These are phyloP conservation scores for Cephus runcator DNA, from an alignment of 2,888 invertebrate genomes.

Conservation along the genomic window DNA sequence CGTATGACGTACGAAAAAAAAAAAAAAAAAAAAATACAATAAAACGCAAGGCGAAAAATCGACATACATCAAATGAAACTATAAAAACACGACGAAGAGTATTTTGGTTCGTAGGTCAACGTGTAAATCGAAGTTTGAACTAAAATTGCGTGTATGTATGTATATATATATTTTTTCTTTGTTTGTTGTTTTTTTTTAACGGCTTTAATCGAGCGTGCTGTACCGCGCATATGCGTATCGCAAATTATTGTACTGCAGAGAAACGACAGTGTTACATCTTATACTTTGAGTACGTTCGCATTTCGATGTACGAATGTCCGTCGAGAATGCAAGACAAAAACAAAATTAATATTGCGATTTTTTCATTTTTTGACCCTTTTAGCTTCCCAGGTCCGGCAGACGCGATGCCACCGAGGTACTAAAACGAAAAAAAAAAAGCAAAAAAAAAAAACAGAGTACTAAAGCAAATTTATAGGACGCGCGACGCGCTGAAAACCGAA, in stretches of 20 bases:
- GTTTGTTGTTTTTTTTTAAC: neutral
- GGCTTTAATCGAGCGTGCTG: neutral
- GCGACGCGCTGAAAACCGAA: neutral
- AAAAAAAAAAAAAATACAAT: too few relatives aligned
- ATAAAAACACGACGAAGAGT: too few relatives aligned
- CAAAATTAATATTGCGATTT: slow-evolving; percentile 62
- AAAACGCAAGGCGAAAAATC: too few relatives aligned
- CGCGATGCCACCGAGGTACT: slow-evolving; percentile 66
- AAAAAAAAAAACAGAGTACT: slow-evolving; percentile 23
- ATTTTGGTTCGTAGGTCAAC: too few relatives aligned
- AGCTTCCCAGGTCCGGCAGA: slow-evolving; percentile 67
- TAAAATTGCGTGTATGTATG: too few relatives aligned
- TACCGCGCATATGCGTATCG: slow-evolving; percentile 27
- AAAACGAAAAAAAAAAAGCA: slow-evolving; percentile 32
- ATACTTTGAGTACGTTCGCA: slow-evolving; percentile 50
- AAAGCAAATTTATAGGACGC: slow-evolving; percentile 31
- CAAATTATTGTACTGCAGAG: neutral
- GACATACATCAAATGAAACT: too few relatives aligned
- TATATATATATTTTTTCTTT: too few relatives aligned
- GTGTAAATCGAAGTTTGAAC: too few relatives aligned
- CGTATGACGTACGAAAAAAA: too few relatives aligned
- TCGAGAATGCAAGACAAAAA: neutral
- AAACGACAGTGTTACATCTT: slow-evolving; percentile 58
- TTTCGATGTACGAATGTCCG: neutral
- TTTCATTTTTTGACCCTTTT: slow-evolving; percentile 64